Evolutionary conservation across 2,888 invertebrate species (phyloP).

Genomic region (Philopedon plagiatum): DNA sequence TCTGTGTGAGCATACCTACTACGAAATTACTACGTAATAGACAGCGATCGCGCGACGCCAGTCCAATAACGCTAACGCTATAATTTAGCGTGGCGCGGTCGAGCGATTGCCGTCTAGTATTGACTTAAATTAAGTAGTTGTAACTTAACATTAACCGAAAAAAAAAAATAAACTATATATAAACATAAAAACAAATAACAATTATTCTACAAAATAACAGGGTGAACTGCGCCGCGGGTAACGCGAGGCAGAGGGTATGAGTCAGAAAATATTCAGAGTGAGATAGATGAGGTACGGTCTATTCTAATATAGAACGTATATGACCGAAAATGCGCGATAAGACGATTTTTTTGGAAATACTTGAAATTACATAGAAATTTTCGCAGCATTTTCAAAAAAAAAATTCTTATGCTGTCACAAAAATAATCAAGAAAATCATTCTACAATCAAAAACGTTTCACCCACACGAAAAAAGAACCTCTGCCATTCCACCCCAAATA

Average conservation of each 20-base stretch:
- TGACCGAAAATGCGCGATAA: slow-evolving; percentile 50
- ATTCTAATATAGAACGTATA: slow-evolving; percentile 63
- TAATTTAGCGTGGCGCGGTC: background rate
- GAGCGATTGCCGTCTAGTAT: slow-evolving; percentile 26
- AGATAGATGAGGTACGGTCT: slow-evolving; percentile 43
- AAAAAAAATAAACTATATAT: slow-evolving; percentile 70
- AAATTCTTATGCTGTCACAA: background rate
- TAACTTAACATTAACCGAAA: slow-evolving; percentile 67
- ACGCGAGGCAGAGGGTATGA: slow-evolving; percentile 20
- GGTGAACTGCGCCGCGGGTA: slow-evolving; percentile 59
- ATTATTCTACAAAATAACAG: slow-evolving; percentile 67
- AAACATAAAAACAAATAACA: slow-evolving; percentile 71
- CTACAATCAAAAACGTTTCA: slow-evolving; percentile 13
- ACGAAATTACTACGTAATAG: slow-evolving; percentile 59
- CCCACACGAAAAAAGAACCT: slow-evolving; percentile 18
- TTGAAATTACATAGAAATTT: background rate
- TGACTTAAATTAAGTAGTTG: slow-evolving; percentile 56
- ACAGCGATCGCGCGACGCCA: slow-evolving; percentile 16
- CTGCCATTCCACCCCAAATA: slow-evolving; percentile 31
- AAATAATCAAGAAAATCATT: slow-evolving; percentile 8
- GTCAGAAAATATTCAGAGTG: slow-evolving; percentile 35
- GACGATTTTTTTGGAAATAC: background rate
- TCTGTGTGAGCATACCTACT: slow-evolving; percentile 63
- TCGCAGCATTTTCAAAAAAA: background rate
- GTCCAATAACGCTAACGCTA: slow-evolving; percentile 30